phyloP scores from a whole-genome alignment of 2,888 invertebrate species.

The Fragum fragum region DNA sequence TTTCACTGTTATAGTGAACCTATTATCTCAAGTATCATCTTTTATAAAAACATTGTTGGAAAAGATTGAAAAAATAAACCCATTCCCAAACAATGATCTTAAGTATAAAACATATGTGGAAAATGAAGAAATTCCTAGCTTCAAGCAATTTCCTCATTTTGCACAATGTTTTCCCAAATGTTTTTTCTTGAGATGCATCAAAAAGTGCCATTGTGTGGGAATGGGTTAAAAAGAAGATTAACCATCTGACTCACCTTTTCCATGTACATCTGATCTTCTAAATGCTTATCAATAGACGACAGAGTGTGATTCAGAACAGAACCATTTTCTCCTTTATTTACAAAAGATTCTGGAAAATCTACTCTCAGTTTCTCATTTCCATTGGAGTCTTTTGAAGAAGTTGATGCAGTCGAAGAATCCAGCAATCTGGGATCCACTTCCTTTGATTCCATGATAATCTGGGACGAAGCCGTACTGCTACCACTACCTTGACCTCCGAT shows the following conservation, averaged over 20 bases:
- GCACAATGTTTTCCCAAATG: too few relatives aligned
- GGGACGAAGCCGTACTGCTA: constrained; percentile 33
- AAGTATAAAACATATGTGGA: too few relatives aligned
- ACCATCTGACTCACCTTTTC: constrained; percentile 57
- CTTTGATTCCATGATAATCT: constrained; percentile 47
- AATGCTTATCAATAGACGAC: constrained; percentile 43
- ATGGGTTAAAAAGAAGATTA: too few relatives aligned
- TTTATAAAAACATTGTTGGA: too few relatives aligned
- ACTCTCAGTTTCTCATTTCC: constrained; percentile 45
- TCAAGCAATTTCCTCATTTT: too few relatives aligned
- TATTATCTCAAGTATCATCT: too few relatives aligned
- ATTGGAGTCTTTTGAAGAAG: constrained; percentile 46
- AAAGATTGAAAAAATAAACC: too few relatives aligned
- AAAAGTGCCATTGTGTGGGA: too few relatives aligned
- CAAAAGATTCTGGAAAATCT: constrained; percentile 26
- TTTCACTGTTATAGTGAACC: too few relatives aligned
- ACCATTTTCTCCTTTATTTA: constrained; percentile 46
- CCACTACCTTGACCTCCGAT: constrained; percentile 50
- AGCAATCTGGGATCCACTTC: constrained; percentile 49
- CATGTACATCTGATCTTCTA: constrained; percentile 45
- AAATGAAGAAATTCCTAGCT: too few relatives aligned
- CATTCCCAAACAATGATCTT: too few relatives aligned
- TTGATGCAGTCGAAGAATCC: constrained; percentile 40
- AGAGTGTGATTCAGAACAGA: constrained; percentile 41
- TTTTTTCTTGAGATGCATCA: too few relatives aligned